Evolutionary conservation across 2,797 vertebrate genomes (phyloP).

Genomic region (Buceros bicornis): DNA sequence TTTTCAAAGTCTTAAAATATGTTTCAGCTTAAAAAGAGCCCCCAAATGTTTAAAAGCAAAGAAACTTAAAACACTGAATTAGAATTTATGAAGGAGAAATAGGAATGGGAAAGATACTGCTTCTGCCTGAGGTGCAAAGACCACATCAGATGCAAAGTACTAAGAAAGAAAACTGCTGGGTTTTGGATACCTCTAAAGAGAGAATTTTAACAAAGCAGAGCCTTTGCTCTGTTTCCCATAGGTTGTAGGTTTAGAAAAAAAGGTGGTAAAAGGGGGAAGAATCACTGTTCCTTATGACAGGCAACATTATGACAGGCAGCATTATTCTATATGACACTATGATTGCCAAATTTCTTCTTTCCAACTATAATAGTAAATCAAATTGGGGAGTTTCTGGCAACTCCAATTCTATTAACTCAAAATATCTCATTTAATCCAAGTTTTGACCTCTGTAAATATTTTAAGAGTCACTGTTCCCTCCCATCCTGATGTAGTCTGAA

Average conservation of each 20-base stretch:
- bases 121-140: slow-evolving; percentile 73
- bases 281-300: slow-evolving; percentile 4
- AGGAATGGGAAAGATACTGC: slow-evolving; percentile 36
- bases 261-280: not conserved
- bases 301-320: slow-evolving; percentile 31
- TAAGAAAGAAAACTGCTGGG: slow-evolving; percentile 69
- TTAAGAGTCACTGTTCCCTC: not conserved
- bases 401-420: not conserved
- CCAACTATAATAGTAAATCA: not conserved
- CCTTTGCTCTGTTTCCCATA: slow-evolving; percentile 65
- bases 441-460: not conserved
- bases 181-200: slow-evolving; percentile 57
- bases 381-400: not conserved
- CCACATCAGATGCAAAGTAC: slow-evolving; percentile 68
- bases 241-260: slow-evolving; percentile 37
- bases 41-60: slow-evolving; percentile 55
- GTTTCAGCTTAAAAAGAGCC: slow-evolving; percentile 55
- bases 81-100: slow-evolving; percentile 69
- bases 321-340: slow-evolving; percentile 1
- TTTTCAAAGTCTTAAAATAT: slow-evolving; percentile 54
- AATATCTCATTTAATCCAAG: not conserved
- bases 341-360: slow-evolving; percentile 17
- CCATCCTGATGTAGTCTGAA: not conserved
- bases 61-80: slow-evolving; percentile 57
- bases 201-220: slow-evolving; percentile 64